These are phyloP conservation scores for Sphaerophoria taeniata DNA, from an alignment of 2,888 invertebrate genomes.

Conservation along the genomic window DNA sequence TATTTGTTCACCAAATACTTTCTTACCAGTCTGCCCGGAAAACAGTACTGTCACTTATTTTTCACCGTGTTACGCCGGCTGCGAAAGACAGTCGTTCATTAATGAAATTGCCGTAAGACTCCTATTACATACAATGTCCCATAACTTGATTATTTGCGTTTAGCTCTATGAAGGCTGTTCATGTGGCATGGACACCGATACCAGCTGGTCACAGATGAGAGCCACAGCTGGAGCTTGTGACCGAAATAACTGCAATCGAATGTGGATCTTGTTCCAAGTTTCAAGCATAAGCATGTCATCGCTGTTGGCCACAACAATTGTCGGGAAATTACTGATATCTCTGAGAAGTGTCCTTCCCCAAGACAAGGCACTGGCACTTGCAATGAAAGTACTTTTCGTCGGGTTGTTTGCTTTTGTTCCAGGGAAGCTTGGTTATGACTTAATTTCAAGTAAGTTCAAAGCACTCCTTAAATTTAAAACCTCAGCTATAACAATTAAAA, in stretches of 20 bases:
- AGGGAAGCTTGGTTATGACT: constrained; percentile 86
- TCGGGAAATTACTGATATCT: constrained; percentile 84
- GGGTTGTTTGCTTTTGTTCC: constrained; percentile 86
- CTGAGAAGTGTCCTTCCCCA: constrained; percentile 85
- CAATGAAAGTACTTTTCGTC: constrained; percentile 84
- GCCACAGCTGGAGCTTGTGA: constrained; percentile 85
- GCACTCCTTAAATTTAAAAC: not conserved
- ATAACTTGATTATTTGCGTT: constrained; percentile 57
- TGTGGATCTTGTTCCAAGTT: constrained; percentile 84
- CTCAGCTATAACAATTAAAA: not conserved
- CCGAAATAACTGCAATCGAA: constrained; percentile 83
- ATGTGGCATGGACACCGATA: constrained; percentile 81
- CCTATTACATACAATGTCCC: not conserved
- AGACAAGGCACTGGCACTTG: constrained; percentile 86
- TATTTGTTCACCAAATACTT: constrained; percentile 83
- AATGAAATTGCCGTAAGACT: constrained; percentile 81
- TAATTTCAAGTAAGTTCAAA: constrained; percentile 84
- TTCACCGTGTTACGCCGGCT: constrained; percentile 90
- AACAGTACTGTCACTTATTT: constrained; percentile 85
- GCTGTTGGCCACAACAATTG: constrained; percentile 79
- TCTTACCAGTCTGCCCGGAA: constrained; percentile 87
- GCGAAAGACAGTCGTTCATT: constrained; percentile 82
- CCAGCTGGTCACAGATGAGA: constrained; percentile 71
- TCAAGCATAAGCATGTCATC: constrained; percentile 82
- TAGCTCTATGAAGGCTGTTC: constrained; percentile 84